Base-by-base conservation (phyloP, 2,797 vertebrate species). In the Heterohyrax brucei region DNA sequence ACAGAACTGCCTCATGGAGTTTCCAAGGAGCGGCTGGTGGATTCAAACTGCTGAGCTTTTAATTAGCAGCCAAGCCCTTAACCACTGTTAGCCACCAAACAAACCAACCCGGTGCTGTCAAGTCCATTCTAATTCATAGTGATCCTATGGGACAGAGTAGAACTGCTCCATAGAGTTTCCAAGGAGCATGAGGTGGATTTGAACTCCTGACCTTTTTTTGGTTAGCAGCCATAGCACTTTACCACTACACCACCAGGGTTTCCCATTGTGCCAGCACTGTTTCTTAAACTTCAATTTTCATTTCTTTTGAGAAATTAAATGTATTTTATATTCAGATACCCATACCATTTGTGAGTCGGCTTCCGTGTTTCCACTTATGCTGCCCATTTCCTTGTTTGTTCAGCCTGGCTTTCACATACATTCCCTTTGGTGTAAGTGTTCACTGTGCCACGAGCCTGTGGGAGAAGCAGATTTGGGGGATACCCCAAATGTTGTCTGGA, bases 401-500 rank as follows among this genome's bases (percentile, higher is more conserved):
- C n/a, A 68, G 48, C 50, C 50, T 68, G 30, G 16, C 10, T 89
- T 76, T 89, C 59, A 83, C 83, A 48, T 48, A 39, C 30, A 39
- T 89, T 77, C 83, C 6, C 62, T 18, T 83, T 59, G 26, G 14
- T 62, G 88, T 56, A 56, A 83, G 22, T 89, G 48, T 79, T 70
- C 85, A 50, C 56, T 56, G 66, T 77, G 22, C 61, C 61, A n/a
- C 53, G 44, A 33, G 14, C 26, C 21, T 78, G 50, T 86, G 62
- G n/a, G 70, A 78, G 19, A 13, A 79, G 66, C n/a, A 33, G 46
- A 53, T 4, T 64, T 87, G 68, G 18, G n/a, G n/a, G 64, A 26
- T 46, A 64, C 77, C 87, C 50, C 79, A 73, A 81, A 21, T 93
- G 64, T 87, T 93, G 76, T 46, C 61, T 62, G 56, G 76, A 62